Evolutionary conservation across 2,113 vertebrate species (phyloP), one percentile per base, ranked within the genome.

Genomic region (Paratilapia polleni): DNA sequence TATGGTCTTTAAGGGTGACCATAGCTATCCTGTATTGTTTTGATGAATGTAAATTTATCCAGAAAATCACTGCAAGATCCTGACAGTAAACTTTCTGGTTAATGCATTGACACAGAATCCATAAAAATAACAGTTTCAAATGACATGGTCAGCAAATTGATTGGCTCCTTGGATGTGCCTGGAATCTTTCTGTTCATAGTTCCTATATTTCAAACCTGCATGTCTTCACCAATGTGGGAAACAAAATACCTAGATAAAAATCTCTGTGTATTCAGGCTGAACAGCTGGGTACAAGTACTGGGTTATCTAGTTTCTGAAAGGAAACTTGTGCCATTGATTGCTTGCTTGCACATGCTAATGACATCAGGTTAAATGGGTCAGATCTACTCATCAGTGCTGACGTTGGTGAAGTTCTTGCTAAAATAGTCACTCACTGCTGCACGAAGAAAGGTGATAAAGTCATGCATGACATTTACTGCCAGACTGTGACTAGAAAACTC

Each of bases 381-480:
- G 41, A 61, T 79, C 62, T 43, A 73, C 87, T 93, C 91, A 89
- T 89, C 88, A 19, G 78, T 22, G 78, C 85, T 90, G 85, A 94
- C 78, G 85, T 89, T 85, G 83, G 60, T 81, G 79, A 82, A 85
- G 88, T 90, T 85, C 83, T 83, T 80, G 89, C 85, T 81, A 70
- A 90, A 85, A 63, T 70, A 82, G 36, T 83, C 78, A 83, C 63
- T 88, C 77, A 36, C 41, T 91, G 77, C 80, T 82, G 60, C 47
- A 82, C 56, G 64, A 89, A 85, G 82, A 86, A 92, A 90, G 83
- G 86, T 60, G 84, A 82, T 87, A 78, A 90, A 75, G 82, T 91
- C 85, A 90, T 78, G 68, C 49, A n/a, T 6, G 43, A 85, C 60
- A 49, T 58, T 86, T 34, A 78, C 84, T 57, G 56, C 19, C 62